Evolutionary conservation across 2,113 vertebrate genomes (phyloP).

Genomic region (Chunga burmeisteri): DNA sequence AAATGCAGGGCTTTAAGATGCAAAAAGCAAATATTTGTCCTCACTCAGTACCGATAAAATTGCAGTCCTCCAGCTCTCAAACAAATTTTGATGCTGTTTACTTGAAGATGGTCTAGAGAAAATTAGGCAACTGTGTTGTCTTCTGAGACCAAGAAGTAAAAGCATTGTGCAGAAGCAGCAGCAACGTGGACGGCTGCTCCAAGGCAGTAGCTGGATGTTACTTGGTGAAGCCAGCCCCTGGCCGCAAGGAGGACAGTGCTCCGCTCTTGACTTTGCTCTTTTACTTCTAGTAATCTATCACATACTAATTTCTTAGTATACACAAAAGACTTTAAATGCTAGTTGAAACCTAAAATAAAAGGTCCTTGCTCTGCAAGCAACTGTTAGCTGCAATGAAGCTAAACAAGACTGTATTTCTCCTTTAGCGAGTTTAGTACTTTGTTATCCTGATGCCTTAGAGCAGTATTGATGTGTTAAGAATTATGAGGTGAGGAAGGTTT

Average conservation of each 20-base stretch:
- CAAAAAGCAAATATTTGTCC: not conserved
- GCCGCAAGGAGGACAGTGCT: not conserved
- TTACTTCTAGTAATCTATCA: not conserved
- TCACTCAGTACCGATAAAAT: not conserved
- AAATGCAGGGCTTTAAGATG: not conserved
- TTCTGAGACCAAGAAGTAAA: not conserved
- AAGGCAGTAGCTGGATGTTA: not conserved
- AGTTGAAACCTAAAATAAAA: not conserved
- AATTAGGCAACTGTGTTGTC: not conserved
- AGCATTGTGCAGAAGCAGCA: not conserved
- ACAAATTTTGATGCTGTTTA: not conserved
- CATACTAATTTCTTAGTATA: not conserved
- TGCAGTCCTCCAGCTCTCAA: not conserved
- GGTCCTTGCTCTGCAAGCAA: not conserved
- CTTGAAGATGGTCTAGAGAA: not conserved
- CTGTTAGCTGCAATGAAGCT: not conserved
- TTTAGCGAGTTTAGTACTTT: not conserved
- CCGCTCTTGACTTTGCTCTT: accelerated
- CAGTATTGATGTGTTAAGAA: not conserved
- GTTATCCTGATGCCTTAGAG: not conserved
- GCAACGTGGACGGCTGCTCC: accelerated
- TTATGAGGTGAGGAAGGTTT: not conserved
- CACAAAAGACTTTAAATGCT: not conserved
- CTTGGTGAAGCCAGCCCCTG: not conserved
- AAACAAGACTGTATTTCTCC: not conserved